Percentiles rank a stretch among this genome's conserved stretches.
Evolutionary conservation across 2,797 vertebrate genomes (phyloP).

Genomic region (Lerista edwardsae): DNA sequence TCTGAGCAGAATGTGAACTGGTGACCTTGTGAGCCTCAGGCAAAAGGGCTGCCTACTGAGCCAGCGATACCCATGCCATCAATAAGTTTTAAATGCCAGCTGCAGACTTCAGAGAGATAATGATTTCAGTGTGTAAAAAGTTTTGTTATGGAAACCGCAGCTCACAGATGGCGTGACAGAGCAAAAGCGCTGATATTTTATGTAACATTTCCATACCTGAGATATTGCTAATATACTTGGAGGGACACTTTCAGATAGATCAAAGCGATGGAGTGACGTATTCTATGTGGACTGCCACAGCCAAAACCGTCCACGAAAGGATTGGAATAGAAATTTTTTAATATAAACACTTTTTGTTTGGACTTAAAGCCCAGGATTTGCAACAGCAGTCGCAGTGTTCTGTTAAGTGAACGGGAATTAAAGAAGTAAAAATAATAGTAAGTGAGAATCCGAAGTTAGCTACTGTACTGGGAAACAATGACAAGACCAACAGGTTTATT

Average conservation of each 20-base stretch:
- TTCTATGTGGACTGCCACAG: slow-evolving; percentile 64
- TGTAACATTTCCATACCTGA: slow-evolving; percentile 63
- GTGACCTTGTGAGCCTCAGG: slow-evolving; percentile 62
- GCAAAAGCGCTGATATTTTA: slow-evolving; percentile 61
- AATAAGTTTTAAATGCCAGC: slow-evolving; percentile 69
- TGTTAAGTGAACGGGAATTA: slow-evolving; percentile 55
- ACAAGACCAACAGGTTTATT: slow-evolving; percentile 36
- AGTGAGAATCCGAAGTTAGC: slow-evolving; percentile 4
- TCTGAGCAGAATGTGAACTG: slow-evolving; percentile 64
- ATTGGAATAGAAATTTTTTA: slow-evolving; percentile 68
- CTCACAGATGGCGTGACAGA: slow-evolving; percentile 57
- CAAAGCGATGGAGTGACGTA: slow-evolving; percentile 60
- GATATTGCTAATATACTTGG: slow-evolving; percentile 61
- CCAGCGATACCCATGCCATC: slow-evolving; percentile 64
- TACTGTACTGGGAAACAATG: background rate
- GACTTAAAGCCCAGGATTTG: slow-evolving; percentile 56
- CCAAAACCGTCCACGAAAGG: slow-evolving; percentile 65
- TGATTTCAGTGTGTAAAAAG: slow-evolving; percentile 66
- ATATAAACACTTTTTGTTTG: slow-evolving; percentile 52
- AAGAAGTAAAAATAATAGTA: slow-evolving; percentile 26
- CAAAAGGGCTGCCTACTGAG: slow-evolving; percentile 68
- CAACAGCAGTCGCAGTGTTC: slow-evolving; percentile 42
- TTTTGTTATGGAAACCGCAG: slow-evolving; percentile 62
- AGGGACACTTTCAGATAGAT: slow-evolving; percentile 58
- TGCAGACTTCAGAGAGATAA: slow-evolving; percentile 64